These are phyloP conservation scores for Hyphantria cunea DNA, from an alignment of 1,140 invertebrate genomes.

Conservation along the genomic window DNA sequence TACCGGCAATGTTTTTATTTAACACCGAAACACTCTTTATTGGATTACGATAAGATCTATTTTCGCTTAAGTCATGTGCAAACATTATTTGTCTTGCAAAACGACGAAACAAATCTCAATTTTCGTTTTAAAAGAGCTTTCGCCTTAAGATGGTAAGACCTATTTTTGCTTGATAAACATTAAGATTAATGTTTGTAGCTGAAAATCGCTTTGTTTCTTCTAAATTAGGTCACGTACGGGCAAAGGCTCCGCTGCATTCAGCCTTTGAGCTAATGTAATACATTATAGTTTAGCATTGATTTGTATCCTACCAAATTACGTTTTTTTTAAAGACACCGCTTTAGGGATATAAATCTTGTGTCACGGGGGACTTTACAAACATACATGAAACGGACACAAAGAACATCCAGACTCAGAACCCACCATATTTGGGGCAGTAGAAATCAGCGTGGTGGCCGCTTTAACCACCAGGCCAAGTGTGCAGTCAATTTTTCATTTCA, in stretches of 20 bases:
- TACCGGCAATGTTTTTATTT: conserved; percentile 15
- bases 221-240: conserved; percentile 61
- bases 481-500: no score
- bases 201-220: conserved; percentile 53
- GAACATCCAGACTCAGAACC: no score
- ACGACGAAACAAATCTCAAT: conserved; percentile 42
- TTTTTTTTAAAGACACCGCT: background rate
- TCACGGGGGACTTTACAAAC: no score
- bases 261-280: conserved; percentile 42
- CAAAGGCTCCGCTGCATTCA: conserved; percentile 44
- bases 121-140: conserved; percentile 39
- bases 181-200: conserved; percentile 35
- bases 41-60: conserved; percentile 3
- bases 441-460: no score
- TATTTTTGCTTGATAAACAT: conserved; percentile 34
- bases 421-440: no score
- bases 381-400: no score
- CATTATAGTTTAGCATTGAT: conserved; percentile 52
- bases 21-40: conserved; percentile 2
- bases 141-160: conserved; percentile 35
- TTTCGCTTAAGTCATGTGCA: conserved; percentile 20
- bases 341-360: no score
- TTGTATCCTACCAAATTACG: conserved; percentile 28
- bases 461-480: no score
- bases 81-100: conserved; percentile 36